A percentile compares a stretch with the other conserved stretches of the same genome.
Conservation (phyloP, 1,140 invertebrate species). For the Ptiloglossa arizonensis region DNA sequence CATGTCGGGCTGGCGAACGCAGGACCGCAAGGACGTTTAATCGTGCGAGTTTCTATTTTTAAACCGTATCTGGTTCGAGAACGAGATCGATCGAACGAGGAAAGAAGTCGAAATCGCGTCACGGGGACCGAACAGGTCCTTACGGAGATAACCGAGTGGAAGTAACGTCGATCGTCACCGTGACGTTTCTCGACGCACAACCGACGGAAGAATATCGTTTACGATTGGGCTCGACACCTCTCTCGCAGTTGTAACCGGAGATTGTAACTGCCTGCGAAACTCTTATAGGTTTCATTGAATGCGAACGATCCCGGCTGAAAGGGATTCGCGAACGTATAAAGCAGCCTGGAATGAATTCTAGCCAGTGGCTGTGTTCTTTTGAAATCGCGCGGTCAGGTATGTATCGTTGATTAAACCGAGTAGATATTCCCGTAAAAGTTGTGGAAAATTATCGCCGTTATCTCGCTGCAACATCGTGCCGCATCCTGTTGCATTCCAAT, state of each 20-base stretch:
- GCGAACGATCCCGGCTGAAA: neutral
- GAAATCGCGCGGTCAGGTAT: neutral
- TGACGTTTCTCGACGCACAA: too few species aligned
- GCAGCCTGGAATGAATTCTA: neutral
- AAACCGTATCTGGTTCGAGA: neutral
- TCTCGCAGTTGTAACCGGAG: conserved; percentile 4
- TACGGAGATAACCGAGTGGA: too few species aligned
- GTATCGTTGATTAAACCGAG: conserved; percentile 6
- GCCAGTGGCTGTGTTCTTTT: neutral
- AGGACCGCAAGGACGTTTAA: conserved; percentile 24
- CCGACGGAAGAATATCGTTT: conserved; percentile 7
- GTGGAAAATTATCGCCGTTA: neutral
- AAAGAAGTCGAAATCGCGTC: too few species aligned
- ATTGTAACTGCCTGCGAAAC: neutral
- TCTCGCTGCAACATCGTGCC: neutral
- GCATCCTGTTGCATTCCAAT: conserved; percentile 15
- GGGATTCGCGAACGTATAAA: neutral
- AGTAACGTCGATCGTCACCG: too few species aligned
- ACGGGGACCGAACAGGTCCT: too few species aligned
- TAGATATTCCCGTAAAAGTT: neutral
- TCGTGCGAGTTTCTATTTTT: conserved; percentile 14
- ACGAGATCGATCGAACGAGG: neutral
- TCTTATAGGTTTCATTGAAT: neutral
- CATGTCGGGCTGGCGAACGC: neutral
- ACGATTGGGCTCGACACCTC: conserved; percentile 23